phyloP scores from a whole-genome alignment of 2,113 vertebrate genomes.

The Odontesthes bonariensis region DNA sequence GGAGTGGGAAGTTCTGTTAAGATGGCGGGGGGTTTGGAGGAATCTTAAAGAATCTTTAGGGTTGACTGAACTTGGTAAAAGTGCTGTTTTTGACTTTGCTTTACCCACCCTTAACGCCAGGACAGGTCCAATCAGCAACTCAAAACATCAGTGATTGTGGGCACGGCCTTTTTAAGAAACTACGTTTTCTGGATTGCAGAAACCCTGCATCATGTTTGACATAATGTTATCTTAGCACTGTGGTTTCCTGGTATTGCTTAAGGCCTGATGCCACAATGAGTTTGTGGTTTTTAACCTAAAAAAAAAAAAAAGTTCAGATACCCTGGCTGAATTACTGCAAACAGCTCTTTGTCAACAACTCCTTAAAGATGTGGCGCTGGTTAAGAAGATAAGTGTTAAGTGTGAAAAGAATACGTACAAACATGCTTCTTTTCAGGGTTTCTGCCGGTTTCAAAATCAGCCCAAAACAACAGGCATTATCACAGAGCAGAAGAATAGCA shows the following conservation, averaged over 20 bases:
- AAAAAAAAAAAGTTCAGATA: background rate
- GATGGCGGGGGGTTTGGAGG: no score
- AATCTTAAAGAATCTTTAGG: background rate
- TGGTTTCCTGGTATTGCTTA: background rate
- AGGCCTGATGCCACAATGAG: background rate
- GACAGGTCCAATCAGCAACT: background rate
- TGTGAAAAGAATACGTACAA: no score
- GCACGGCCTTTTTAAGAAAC: background rate
- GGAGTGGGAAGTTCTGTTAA: background rate
- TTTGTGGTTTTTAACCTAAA: background rate
- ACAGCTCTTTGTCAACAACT: background rate
- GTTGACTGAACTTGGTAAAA: background rate
- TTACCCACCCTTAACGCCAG: background rate
- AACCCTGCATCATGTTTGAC: background rate
- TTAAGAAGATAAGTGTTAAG: background rate
- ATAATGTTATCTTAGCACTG: background rate
- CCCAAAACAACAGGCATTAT: background rate
- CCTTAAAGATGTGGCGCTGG: no score
- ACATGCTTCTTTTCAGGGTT: no score
- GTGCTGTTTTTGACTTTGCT: no score
- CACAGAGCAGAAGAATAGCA: background rate
- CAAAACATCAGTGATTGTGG: background rate
- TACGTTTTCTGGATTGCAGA: background rate
- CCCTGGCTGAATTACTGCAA: background rate
- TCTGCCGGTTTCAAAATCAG: no score